Evolutionary conservation across 1,140 invertebrate species (phyloP), one percentile per base, ranked within the genome.

Genomic region (Mycetomoellerius zeteki): DNA sequence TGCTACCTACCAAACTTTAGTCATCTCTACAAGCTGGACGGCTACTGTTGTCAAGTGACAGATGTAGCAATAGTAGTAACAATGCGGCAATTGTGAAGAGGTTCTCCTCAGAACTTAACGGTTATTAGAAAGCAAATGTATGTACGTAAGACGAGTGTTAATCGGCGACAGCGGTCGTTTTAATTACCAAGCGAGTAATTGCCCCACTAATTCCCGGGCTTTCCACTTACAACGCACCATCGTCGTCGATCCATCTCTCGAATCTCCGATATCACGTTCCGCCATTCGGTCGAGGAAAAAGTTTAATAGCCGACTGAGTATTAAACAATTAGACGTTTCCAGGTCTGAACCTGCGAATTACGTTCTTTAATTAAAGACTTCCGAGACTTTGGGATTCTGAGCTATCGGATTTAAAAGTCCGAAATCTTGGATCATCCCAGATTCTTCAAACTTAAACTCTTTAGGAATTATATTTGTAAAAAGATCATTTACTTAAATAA

Each of bases 111-210:
- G 47, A 50, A 85, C 69, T 73, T 62, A 85, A 77, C 19, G 62
- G 33, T 58, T 64, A 67, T 75, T 85, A 69, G 62, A 76, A 81
- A 50, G 50, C 69, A 60, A 75, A 54, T 19, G 37, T 62, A 54
- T 19, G 37, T 62, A 75, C 82, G 47, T 37, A 85, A 64, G 71
- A 30, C 47, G 21, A 80, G 76, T 67, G 76, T 60, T 69, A 86
- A 86, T 81, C 56, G 76, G 76, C 64, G 64, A 56, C 47, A 54
- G 37, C 50, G 65, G 60, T 86, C 73, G 84, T 86, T 86, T 86
- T 86, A 86, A 86, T 86, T 86, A 78, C 85, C 76, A 27, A 27
- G 52, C 75, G 76, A 81, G 37, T 86, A 86, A 86, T 81, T 86
- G 85, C 85, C 64, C 8, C 43, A 67, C 85, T 86, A 86, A 86